Evolutionary conservation across 1,140 invertebrate genomes (phyloP).

Genomic region (Neodiprion lecontei): DNA sequence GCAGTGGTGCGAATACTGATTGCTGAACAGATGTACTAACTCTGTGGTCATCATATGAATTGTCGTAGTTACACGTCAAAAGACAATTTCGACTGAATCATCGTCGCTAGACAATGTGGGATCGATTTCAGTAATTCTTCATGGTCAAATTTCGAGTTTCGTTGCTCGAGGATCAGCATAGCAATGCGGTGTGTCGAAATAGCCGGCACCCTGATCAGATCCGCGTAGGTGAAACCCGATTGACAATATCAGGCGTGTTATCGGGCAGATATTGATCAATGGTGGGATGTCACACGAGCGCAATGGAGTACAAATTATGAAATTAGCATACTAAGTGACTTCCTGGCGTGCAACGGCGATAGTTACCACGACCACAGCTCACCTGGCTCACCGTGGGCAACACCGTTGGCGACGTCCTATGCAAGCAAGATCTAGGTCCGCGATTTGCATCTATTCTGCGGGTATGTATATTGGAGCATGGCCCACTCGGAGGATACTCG

Average conservation of each 20-base stretch:
- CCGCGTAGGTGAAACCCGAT: no score
- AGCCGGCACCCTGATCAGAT: no score
- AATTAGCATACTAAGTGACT: conserved; percentile 52
- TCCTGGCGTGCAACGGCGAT: conserved; percentile 23
- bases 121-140: no score
- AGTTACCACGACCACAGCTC: neutral
- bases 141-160: no score
- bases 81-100: no score
- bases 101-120: no score
- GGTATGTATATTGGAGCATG: neutral
- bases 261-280: conserved; percentile 38
- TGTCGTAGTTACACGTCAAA: no score
- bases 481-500: neutral
- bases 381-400: neutral
- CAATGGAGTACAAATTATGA: conserved; percentile 52
- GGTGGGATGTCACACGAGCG: conserved; percentile 43
- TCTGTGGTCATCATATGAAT: neutral
- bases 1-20: neutral
- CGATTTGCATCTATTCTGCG: conserved; percentile 1
- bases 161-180: no score
- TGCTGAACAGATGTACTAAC: no score
- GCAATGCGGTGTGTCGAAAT: no score
- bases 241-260: neutral
- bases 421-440: neutral
- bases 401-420: neutral